These are phyloP conservation scores for Acleris laterana DNA, from an alignment of 2,888 invertebrate species.

Conservation along the genomic window DNA sequence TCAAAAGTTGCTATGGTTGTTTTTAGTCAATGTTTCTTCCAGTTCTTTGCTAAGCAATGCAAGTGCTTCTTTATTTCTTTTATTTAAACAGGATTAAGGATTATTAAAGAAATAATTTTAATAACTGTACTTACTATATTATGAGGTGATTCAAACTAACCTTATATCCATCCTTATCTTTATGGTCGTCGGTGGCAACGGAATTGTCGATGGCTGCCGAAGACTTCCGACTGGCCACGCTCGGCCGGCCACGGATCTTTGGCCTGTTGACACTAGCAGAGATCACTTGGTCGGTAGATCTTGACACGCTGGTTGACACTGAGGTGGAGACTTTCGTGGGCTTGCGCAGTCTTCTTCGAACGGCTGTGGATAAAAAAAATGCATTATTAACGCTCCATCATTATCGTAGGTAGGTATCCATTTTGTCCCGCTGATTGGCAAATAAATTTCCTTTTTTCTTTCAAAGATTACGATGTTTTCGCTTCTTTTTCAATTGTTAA, in stretches of 20 bases:
- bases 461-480: too few relatives aligned
- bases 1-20: too few relatives aligned
- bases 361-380: slow-evolving; percentile 70
- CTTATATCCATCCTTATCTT: slow-evolving; percentile 89
- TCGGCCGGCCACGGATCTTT: slow-evolving; percentile 84
- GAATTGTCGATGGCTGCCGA: slow-evolving; percentile 83
- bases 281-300: slow-evolving; percentile 80
- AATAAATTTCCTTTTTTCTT: too few relatives aligned
- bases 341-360: slow-evolving; percentile 87
- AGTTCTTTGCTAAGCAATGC: too few relatives aligned
- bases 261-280: slow-evolving; percentile 87
- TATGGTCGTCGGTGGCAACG: slow-evolving; percentile 83
- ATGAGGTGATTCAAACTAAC: slow-evolving; percentile 52
- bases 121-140: too few relatives aligned
- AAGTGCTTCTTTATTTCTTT: too few relatives aligned
- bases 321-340: slow-evolving; percentile 86
- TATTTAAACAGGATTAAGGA: too few relatives aligned
- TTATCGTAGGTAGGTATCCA: neutral
- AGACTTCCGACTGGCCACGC: slow-evolving; percentile 83
- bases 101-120: too few relatives aligned
- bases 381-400: neutral
- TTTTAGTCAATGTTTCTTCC: too few relatives aligned
- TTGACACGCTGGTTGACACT: slow-evolving; percentile 86
- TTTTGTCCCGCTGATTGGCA: too few relatives aligned
- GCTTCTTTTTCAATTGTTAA: too few relatives aligned